Evolutionary conservation across 2,888 invertebrate species (phyloP), one percentile per base, ranked within the genome.

Genomic region (Lasius fuliginosus): DNA sequence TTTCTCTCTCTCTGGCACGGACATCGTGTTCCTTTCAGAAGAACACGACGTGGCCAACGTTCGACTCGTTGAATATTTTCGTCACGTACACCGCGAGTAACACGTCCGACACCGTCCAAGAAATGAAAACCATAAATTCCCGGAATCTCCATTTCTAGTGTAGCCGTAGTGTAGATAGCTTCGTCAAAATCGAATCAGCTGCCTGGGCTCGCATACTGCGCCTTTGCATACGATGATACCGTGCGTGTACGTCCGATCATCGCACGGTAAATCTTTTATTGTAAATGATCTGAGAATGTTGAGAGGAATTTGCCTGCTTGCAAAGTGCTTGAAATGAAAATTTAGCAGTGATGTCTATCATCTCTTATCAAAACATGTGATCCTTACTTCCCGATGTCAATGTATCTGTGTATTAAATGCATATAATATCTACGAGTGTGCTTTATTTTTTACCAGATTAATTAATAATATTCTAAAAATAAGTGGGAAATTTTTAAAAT

Each of bases 91-190:
- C 9, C 53, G 42, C 87, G 85, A 82, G 85, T 87, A 89, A 91
- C 88, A 88, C 87, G 90, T 92, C 87, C 89, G 76, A 83, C 79
- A 33, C 84, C 65, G 82, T 76, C 88, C 86, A 86, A 91, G 90
- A 92, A 93, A 92, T 91, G 91, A 92, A 92, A 92, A 89, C 89
- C 91, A 92, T 92, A 92, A 93, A 93, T 93, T 91, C 79, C 18
- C 11, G 40, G 87, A 86, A 88, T 90, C 87, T 89, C 85, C 85
- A 86, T 90, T 86, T 83, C 62, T 49, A 67, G 83, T 53, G 86
- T 84, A 73, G 40, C 86, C n/a, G 8, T 36, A 36, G 36, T 68
- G 56, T 60, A 58, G 46, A 79, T 36, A 56, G 87, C 86, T 88
- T 82, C 84, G 85, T 87, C 85, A 87, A 90, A 92, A 89, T 90